Evolutionary conservation across 2,888 invertebrate species (phyloP).

Genomic region (Acholoe squamosa): DNA sequence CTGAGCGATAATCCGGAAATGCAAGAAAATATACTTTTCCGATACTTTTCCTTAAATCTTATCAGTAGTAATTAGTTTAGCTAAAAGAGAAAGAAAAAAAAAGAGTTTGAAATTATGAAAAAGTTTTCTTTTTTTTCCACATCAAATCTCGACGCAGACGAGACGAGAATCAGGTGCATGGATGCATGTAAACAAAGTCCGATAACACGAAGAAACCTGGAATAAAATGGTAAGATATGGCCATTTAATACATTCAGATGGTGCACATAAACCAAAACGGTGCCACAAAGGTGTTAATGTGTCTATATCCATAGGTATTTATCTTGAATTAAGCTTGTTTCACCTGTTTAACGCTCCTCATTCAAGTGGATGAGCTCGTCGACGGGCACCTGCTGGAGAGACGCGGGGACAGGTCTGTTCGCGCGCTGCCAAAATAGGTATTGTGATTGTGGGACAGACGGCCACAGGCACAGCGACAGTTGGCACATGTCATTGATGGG

Average conservation of each 20-base stretch:
- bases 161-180: slow-evolving; percentile 57
- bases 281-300: background rate
- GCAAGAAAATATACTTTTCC: no score
- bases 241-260: background rate
- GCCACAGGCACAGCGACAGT: no score
- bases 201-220: background rate
- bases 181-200: slow-evolving; percentile 65
- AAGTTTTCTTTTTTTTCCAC: background rate
- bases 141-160: background rate
- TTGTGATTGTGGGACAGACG: no score
- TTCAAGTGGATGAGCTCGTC: no score
- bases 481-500: no score
- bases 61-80: background rate
- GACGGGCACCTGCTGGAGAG: no score
- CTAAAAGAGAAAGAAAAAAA: background rate
- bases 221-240: background rate
- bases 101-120: no score
- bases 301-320: background rate
- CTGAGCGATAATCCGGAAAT: background rate
- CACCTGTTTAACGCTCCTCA: no score
- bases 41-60: background rate
- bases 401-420: no score
- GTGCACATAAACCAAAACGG: no score
- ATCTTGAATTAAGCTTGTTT: no score
- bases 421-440: no score